Evolutionary conservation across 2,113 vertebrate species (phyloP).

Genomic region (Hystrix cristata): DNA sequence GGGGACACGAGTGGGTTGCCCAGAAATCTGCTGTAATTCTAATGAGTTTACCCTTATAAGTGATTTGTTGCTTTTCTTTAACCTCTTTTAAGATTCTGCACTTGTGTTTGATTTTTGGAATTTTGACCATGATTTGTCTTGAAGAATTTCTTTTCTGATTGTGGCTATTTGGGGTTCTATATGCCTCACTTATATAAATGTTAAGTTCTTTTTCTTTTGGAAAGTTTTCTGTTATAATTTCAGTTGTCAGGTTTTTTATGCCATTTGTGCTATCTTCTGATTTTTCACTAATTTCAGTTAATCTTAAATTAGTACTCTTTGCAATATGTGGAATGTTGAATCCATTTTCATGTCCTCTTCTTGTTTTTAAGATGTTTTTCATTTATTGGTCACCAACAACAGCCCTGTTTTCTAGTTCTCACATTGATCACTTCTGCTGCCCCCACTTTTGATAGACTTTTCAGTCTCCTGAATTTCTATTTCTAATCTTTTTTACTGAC

Average conservation of each 20-base stretch:
- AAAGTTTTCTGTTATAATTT: background rate
- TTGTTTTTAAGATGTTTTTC: background rate
- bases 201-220: background rate
- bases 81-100: background rate
- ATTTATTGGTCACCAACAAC: background rate
- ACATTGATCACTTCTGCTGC: background rate
- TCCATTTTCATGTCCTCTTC: background rate
- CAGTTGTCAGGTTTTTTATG: background rate
- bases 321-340: background rate
- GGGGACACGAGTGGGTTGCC: too few species aligned
- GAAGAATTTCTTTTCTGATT: background rate
- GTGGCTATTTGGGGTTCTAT: background rate
- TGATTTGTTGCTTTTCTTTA: background rate
- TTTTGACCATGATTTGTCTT: background rate
- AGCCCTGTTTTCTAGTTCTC: background rate
- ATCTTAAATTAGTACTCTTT: background rate
- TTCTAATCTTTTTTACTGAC: background rate
- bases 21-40: background rate
- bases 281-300: background rate
- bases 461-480: background rate
- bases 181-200: background rate
- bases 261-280: background rate
- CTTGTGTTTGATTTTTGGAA: background rate
- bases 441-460: background rate
- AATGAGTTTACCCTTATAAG: background rate